phyloP scores from a whole-genome alignment of 2,113 vertebrate genomes.

The Nothoprocta pentlandii region DNA sequence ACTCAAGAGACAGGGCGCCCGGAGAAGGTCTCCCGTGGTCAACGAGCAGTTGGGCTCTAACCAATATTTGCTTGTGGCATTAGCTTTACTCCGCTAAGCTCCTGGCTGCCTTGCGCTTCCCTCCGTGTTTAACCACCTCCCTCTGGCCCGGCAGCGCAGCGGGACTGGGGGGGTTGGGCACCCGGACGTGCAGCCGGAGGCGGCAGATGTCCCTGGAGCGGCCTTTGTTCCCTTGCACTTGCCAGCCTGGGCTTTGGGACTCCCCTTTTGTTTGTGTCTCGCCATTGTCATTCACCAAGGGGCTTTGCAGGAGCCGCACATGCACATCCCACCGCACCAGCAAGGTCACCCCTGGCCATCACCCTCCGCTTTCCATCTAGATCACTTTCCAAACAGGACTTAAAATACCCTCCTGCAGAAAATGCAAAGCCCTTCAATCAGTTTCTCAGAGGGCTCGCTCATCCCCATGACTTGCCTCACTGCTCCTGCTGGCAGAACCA shows the following conservation, averaged over 20 bases:
- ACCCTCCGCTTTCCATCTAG: constrained; percentile 52
- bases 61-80: constrained; percentile 27
- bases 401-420: background rate
- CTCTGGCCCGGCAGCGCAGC: background rate
- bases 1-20: background rate
- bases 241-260: constrained; percentile 67
- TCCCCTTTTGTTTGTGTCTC: constrained; percentile 76
- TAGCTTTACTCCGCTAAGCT: constrained; percentile 23
- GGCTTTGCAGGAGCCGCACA: constrained; percentile 64
- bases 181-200: constrained; percentile 48
- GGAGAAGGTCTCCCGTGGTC: background rate
- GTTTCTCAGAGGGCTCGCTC: background rate
- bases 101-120: background rate
- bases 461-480: background rate
- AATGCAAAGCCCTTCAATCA: constrained; percentile 6
- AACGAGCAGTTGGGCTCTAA: constrained; percentile 1
- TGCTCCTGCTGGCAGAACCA: background rate
- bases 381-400: constrained; percentile 35
- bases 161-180: background rate
- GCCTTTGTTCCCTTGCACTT: constrained; percentile 78
- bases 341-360: constrained; percentile 4
- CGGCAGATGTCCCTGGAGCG: constrained; percentile 83
- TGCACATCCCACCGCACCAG: background rate
- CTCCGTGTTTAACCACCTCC: constrained; percentile 31
- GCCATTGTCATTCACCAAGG: constrained; percentile 86